Conservation (phyloP, 2,113 vertebrate species). For the Leucopsar rothschildi region DNA sequence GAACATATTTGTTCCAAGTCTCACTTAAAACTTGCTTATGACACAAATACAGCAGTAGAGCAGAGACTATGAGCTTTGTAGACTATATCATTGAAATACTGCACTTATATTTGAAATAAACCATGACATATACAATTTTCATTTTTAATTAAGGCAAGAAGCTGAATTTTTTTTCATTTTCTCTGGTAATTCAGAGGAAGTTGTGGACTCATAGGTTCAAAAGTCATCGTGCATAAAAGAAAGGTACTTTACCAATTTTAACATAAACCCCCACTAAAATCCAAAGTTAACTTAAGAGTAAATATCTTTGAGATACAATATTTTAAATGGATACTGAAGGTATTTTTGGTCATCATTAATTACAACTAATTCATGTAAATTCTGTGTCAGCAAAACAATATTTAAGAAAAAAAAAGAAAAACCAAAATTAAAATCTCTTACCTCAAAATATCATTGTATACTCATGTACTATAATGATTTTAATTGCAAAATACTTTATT, state of each 20-base stretch:
- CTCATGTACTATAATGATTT: not conserved
- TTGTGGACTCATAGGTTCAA: not conserved
- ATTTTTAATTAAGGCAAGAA: conserved; percentile 17
- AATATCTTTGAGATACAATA: not conserved
- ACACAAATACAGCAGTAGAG: not conserved
- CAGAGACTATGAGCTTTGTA: not conserved
- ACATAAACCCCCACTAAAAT: not conserved
- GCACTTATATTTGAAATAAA: not conserved
- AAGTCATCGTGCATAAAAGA: not conserved
- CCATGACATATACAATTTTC: not conserved
- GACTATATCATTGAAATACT: not conserved
- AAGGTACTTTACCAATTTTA: not conserved
- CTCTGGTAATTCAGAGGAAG: not conserved
- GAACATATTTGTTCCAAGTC: not conserved
- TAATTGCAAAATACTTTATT: not conserved
- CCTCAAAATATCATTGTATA: not conserved
- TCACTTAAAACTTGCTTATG: not conserved
- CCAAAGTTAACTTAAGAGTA: not conserved
- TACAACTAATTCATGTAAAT: not conserved
- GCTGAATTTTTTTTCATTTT: conserved; percentile 2
- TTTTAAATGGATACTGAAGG: not conserved
- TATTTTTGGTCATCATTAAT: not conserved
- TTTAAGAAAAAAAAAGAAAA: not conserved
- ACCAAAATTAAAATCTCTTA: not conserved
- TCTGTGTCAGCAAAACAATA: not conserved